Base-by-base conservation (phyloP, 2,113 vertebrate genomes). In the Scytalopus superciliaris region DNA sequence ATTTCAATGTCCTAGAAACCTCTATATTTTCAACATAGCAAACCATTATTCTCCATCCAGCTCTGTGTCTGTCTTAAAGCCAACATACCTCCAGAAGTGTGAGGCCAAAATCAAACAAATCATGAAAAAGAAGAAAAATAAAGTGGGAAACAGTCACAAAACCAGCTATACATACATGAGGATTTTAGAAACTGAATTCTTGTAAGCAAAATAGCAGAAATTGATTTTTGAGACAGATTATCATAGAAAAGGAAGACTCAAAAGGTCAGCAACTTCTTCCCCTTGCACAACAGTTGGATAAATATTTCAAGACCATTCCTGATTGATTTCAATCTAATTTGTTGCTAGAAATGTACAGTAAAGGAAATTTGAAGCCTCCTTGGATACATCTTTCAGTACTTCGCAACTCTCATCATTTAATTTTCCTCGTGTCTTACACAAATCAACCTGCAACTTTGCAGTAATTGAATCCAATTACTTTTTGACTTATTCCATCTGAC, bases 181-280 rank as follows among this genome's bases (percentile, higher is more conserved):
- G 84, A 56, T 68, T 90, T 86, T 56, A 75, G 64, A 94, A 74
- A 79, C 14, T 90, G 45, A 39, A 52, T 59, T 88, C 82, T 90
- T 57, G 44, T 67, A 81, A 47, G 78, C 59, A 93, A 96, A 96
- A 90, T 56, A 83, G 44, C 66, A 90, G 52, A 44, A 77, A 96
- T 74, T 78, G 56, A 55, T 85, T 94, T 95, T 80, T 88, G 72
- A 93, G 63, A 90, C 18, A 77, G 68, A 86, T 90, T 93, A 92
- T 81, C 64, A 78, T 39, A 87, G 84, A 93, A 86, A 74, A 90
- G 21, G 68, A 95, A 89, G 64, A 87, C 56, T 87, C 17, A 1
- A 94, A 92, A 84, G 86, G 79, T 97, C 96, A 97, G 95, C 83
- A 93, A 93, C 76, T 93, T 95, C 93, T 89, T 75, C 33, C 33